Conservation (phyloP, 2,797 vertebrate genomes). For the Fistularia commersonii region DNA sequence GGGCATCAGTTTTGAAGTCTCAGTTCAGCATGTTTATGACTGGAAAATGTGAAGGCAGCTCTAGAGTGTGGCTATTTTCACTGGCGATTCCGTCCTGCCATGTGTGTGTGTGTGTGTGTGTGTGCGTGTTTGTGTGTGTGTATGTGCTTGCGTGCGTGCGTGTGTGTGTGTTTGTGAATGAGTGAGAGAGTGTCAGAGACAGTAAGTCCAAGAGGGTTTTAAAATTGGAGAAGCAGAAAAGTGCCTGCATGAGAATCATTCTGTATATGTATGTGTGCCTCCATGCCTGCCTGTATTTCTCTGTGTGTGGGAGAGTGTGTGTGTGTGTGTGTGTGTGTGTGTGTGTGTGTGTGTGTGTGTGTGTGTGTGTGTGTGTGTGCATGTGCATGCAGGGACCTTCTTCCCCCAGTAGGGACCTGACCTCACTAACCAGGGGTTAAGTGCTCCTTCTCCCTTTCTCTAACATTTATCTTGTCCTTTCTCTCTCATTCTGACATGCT, state of each 20-base stretch:
- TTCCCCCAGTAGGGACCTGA: conserved; percentile 58
- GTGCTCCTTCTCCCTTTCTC: conserved; percentile 59
- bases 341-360: neutral
- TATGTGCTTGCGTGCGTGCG: neutral
- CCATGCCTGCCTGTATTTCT: conserved; percentile 26
- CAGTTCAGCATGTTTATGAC: no score
- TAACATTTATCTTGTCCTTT: conserved; percentile 50
- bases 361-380: conserved; percentile 21
- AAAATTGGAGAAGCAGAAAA: conserved; percentile 37
- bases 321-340: conserved; percentile 24
- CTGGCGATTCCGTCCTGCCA: neutral
- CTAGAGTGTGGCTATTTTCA: no score
- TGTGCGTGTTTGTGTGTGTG: neutral
- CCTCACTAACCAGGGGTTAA: conserved; percentile 69
- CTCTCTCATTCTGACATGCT: conserved; percentile 37
- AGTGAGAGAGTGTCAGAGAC: no score
- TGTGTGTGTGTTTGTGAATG: no score
- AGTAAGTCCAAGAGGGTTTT: no score
- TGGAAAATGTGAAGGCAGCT: no score
- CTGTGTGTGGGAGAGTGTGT: conserved; percentile 19
- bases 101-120: conserved; percentile 1
- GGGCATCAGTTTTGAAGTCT: no score
- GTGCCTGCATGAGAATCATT: conserved; percentile 40
- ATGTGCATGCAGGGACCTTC: conserved; percentile 30
- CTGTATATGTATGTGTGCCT: conserved; percentile 30